Evolutionary conservation across 2,888 invertebrate species (phyloP), one percentile per base, ranked within the genome.

Genomic region (Netelia inedita): DNA sequence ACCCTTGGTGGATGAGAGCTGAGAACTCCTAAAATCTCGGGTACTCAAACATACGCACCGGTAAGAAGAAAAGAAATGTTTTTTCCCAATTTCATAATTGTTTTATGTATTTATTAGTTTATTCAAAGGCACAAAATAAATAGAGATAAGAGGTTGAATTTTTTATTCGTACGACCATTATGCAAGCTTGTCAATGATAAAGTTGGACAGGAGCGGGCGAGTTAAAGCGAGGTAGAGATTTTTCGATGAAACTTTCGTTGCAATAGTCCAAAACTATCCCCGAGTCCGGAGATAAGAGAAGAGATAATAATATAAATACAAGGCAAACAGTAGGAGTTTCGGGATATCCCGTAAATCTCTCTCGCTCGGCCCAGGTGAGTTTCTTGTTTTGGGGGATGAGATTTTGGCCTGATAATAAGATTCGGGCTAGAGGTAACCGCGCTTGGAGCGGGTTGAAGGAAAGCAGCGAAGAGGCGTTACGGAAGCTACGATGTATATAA

Each of bases 361-460:
- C 57, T 66, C 19, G 65, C 81, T 83, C 59, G 79, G 55, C 63
- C 63, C 74, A 76, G 79, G 69, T 76, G 76, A 89, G 89, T 89
- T 89, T 89, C 89, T 91, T 91, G 91, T 92, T 91, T 89, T 89
- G 87, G 86, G 78, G 74, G 89, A 91, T 91, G 92, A 91, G 92
- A 93, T 91, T 92, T 35, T 89, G 90, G 91, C 87, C 91, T 92
- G 92, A 93, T 93, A 93, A 93, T 92, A 93, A 93, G 92, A 93
- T 91, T 90, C 90, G 88, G 89, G 87, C 89, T 89, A 86, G 80
- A 28, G 28, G 28, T 86, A 87, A 87, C 85, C 83, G 78, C 86
- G 87, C 73, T 74, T 61, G 71, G 68, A 85, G 82, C 78, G 79
- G 75, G 59, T 65, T 55, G 81, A 85, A 79, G 72, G 81, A 79